Percentiles rank a stretch among this genome's conserved stretches.
phyloP scores from a whole-genome alignment of 2,888 invertebrate genomes.

The Trachelus stipa region DNA sequence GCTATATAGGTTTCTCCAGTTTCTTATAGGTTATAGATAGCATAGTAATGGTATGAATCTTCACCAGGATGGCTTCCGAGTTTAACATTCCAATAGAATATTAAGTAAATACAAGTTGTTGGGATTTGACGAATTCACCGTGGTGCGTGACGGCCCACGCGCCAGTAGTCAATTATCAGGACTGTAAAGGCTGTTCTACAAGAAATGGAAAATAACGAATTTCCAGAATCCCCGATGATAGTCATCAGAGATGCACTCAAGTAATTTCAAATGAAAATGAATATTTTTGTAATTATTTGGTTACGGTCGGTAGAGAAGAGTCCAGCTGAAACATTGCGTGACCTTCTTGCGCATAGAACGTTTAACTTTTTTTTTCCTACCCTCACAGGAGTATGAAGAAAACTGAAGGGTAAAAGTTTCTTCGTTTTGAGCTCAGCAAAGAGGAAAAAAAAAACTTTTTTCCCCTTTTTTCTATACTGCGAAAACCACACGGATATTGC shows the following conservation, averaged over 20 bases:
- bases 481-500: not conserved
- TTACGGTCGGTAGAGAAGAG: not conserved
- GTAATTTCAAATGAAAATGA: not conserved
- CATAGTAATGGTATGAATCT: not conserved
- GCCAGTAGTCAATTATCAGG: not conserved
- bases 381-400: not conserved
- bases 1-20: not conserved
- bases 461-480: not conserved
- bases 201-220: not conserved
- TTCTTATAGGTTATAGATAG: not conserved
- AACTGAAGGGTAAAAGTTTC: not conserved
- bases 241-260: not conserved
- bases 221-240: not conserved
- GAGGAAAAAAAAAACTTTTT: not conserved
- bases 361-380: not conserved
- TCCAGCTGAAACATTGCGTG: too few relatives aligned
- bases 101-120: not conserved
- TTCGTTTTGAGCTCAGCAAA: not conserved
- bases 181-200: too few relatives aligned
- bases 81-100: not conserved
- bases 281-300: not conserved
- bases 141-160: not conserved
- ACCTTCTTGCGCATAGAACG: not conserved
- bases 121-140: not conserved
- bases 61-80: not conserved